Evolutionary conservation across 2,888 invertebrate genomes (phyloP).

Genomic region (Drosophila tanythrix): DNA sequence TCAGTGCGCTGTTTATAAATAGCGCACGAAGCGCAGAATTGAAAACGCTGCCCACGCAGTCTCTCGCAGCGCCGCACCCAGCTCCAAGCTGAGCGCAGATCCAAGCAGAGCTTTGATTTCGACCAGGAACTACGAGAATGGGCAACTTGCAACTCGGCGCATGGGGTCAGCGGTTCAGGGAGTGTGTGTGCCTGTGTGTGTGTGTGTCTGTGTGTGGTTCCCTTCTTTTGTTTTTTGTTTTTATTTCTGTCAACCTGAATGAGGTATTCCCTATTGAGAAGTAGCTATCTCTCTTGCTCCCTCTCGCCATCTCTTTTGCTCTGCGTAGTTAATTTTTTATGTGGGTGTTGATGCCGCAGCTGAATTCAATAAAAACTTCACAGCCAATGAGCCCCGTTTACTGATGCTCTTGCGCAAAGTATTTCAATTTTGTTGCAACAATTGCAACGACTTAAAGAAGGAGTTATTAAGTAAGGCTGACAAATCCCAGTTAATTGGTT

Average conservation of each 20-base stretch:
- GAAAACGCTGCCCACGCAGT: constrained; percentile 74
- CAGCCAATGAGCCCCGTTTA: constrained; percentile 69
- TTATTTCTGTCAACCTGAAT: constrained; percentile 12
- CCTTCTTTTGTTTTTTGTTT: neutral
- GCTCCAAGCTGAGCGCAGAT: constrained; percentile 4
- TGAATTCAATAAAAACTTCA: constrained; percentile 78
- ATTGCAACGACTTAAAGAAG: neutral
- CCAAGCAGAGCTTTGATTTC: constrained; percentile 2
- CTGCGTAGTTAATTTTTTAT: constrained; percentile 4
- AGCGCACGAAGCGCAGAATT: constrained; percentile 69
- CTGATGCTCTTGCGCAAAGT: neutral
- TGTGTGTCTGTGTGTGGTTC: constrained; percentile 9
- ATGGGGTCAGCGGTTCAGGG: constrained; percentile 4
- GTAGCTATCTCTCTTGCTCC: neutral
- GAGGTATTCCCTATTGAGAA: constrained; percentile 15
- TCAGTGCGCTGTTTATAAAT: constrained; percentile 61
- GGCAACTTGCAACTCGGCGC: neutral
- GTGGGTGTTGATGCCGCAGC: constrained; percentile 63
- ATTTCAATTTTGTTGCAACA: neutral
- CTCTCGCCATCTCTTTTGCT: neutral
- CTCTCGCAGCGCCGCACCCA: constrained; percentile 28
- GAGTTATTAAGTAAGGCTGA: neutral
- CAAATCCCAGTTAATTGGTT: neutral
- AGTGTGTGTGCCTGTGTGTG: neutral
- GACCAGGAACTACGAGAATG: neutral